phyloP scores from a whole-genome alignment of 2,888 invertebrate species.

The Baccha elongata region DNA sequence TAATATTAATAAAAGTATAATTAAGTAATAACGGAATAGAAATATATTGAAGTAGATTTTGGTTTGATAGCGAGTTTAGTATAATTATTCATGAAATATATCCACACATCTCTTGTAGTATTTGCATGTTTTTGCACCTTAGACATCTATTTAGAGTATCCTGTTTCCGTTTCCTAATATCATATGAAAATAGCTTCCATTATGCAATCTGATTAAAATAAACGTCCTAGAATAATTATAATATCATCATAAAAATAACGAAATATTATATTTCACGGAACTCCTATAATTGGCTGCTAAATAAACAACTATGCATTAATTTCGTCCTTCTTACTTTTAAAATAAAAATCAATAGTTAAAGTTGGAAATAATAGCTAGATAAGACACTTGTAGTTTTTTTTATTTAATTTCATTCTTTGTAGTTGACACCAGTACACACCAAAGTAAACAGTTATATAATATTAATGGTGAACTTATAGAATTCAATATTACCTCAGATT shows the following conservation, averaged over 20 bases:
- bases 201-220: no score
- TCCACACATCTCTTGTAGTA: no score
- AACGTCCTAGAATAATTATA: no score
- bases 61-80: background rate
- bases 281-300: conserved; percentile 21
- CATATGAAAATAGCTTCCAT: background rate
- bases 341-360: conserved; percentile 48
- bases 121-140: conserved; percentile 10
- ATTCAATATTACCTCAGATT: background rate
- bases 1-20: background rate
- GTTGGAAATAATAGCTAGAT: conserved; percentile 34
- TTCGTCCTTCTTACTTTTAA: conserved; percentile 3
- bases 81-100: no score
- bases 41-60: background rate
- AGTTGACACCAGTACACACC: conserved; percentile 37
- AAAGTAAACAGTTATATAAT: conserved; percentile 55
- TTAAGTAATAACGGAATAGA: background rate
- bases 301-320: conserved; percentile 30
- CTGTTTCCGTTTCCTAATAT: conserved; percentile 4
- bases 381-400: background rate
- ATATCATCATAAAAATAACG: no score
- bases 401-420: conserved; percentile 10
- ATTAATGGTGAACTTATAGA: conserved; percentile 49
- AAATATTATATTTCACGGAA: conserved; percentile 14
- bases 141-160: background rate